Evolutionary conservation across 1,140 invertebrate genomes (phyloP).

Genomic region (Halesus radiatus): DNA sequence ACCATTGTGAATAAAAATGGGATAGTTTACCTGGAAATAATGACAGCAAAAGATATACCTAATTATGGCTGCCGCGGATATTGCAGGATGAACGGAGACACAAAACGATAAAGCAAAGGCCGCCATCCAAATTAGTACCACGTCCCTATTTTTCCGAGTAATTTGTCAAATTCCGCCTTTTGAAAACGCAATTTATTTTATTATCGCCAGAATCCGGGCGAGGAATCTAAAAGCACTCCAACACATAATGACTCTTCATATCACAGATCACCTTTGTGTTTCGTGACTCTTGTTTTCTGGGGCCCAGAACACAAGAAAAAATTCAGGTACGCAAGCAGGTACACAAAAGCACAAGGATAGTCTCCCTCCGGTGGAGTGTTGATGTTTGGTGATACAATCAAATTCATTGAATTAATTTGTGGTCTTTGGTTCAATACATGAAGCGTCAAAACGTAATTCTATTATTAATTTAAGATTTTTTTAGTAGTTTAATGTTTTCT

Average conservation of each 20-base stretch:
- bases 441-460: no score
- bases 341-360: background rate
- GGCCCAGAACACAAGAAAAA: conserved; percentile 51
- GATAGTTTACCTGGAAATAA: conserved; percentile 5
- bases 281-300: conserved; percentile 55
- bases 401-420: background rate
- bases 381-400: conserved; percentile 17
- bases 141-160: conserved; percentile 40
- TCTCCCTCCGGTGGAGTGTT: background rate
- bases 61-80: background rate
- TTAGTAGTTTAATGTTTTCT: no score
- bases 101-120: conserved; percentile 38
- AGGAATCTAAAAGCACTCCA: conserved; percentile 53
- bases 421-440: no score
- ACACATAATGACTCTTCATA: conserved; percentile 57
- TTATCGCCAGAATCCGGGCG: conserved; percentile 55
- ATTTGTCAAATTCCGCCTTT: conserved; percentile 57
- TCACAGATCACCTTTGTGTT: conserved; percentile 51
- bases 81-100: conserved; percentile 26
- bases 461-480: no score
- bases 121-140: conserved; percentile 49
- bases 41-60: background rate
- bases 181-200: conserved; percentile 57
- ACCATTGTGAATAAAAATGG: no score
- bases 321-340: conserved; percentile 50